phyloP scores from a whole-genome alignment of 1,140 invertebrate species.

The Mactra quadrangularis region DNA sequence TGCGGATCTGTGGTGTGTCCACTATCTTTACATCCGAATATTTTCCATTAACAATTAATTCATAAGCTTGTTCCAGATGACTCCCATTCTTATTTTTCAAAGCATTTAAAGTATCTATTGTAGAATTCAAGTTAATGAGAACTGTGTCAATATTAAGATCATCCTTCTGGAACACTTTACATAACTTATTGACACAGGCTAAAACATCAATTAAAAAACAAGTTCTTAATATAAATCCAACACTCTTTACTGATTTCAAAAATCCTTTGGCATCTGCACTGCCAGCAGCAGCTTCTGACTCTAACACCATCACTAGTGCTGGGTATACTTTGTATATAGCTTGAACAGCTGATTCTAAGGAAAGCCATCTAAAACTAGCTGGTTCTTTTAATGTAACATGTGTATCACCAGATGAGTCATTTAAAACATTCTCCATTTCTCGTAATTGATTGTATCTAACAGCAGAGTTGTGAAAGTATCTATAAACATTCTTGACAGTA shows the following conservation, averaged over 20 bases:
- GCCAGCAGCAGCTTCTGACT: conserved; percentile 3
- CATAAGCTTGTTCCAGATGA: neutral
- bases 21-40: conserved; percentile 5
- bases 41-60: neutral
- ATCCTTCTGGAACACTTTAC: conserved; percentile 31
- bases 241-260: neutral
- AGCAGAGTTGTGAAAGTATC: conserved; percentile 50
- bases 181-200: conserved; percentile 22
- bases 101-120: neutral
- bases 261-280: conserved; percentile 5
- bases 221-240: neutral
- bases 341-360: conserved; percentile 17
- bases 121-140: neutral
- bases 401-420: conserved; percentile 2
- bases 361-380: conserved; percentile 49
- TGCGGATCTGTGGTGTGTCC: neutral
- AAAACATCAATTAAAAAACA: conserved; percentile 35
- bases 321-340: conserved; percentile 23
- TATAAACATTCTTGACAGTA: conserved; percentile 47
- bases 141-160: conserved; percentile 14
- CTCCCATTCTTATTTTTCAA: neutral
- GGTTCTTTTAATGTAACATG: conserved; percentile 47
- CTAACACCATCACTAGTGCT: conserved; percentile 5
- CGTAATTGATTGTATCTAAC: conserved; percentile 23
- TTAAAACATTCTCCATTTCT: conserved; percentile 6